Percentiles rank a stretch among this genome's conserved stretches.
These are phyloP conservation scores for Cavia aperea DNA, from an alignment of 2,113 vertebrate genomes.

Conservation along the genomic window DNA sequence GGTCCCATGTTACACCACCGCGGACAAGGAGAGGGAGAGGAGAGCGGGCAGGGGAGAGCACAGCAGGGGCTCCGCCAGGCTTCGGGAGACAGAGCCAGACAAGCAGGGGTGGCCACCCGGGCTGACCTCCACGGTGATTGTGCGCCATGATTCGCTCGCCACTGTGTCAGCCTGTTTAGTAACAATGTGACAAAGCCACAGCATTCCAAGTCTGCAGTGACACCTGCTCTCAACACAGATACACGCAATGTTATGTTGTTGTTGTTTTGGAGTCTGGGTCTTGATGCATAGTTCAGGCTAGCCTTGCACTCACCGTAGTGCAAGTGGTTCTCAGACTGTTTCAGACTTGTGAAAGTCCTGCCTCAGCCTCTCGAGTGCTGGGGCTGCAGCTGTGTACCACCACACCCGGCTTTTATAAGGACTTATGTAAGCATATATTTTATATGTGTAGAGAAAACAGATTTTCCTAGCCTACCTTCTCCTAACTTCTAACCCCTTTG, in stretches of 20 bases:
- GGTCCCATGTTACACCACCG: fast-evolving
- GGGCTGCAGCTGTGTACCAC: neutral
- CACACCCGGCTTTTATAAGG: neutral
- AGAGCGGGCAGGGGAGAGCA: neutral
- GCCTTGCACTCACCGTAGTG: no score
- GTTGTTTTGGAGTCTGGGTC: neutral
- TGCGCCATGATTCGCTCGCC: neutral
- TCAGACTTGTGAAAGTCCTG: neutral
- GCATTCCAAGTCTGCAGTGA: neutral
- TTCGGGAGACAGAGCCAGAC: neutral
- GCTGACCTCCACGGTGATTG: neutral
- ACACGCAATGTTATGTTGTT: neutral
- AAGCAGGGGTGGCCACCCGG: neutral
- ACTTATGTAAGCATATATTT: neutral
- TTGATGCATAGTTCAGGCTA: neutral
- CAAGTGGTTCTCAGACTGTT: no score
- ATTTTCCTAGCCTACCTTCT: neutral
- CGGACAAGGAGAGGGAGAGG: neutral
- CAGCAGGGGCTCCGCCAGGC: neutral
- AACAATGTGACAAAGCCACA: neutral
- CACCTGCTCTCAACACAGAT: neutral
- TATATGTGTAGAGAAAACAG: neutral
- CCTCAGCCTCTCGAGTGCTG: neutral
- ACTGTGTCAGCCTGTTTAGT: neutral
- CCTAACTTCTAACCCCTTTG: neutral